phyloP scores from a whole-genome alignment of 2,113 vertebrate species.

The Pardalotus punctatus region DNA sequence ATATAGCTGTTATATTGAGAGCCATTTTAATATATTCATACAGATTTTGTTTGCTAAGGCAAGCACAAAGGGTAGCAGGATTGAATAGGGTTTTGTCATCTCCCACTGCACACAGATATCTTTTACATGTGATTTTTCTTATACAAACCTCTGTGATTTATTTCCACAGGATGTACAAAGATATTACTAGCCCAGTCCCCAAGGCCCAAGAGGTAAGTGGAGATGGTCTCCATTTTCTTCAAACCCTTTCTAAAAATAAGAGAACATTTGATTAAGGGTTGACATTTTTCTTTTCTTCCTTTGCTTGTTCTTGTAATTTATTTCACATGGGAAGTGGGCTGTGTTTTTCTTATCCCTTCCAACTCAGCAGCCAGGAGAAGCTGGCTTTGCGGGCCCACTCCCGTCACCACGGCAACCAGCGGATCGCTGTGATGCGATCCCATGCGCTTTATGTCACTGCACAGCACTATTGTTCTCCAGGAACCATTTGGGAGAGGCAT shows the following conservation, averaged over 20 bases:
- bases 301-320: slow-evolving; percentile 71
- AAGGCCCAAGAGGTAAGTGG: neutral
- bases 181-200: slow-evolving; percentile 23
- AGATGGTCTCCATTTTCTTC: slow-evolving; percentile 46
- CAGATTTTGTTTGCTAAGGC: slow-evolving; percentile 52
- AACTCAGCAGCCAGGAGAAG: slow-evolving; percentile 72
- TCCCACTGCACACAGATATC: slow-evolving; percentile 26
- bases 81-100: slow-evolving; percentile 22
- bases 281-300: slow-evolving; percentile 73
- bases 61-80: slow-evolving; percentile 23
- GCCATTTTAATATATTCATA: neutral
- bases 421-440: slow-evolving; percentile 59
- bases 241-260: slow-evolving; percentile 62
- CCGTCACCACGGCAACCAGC: slow-evolving; percentile 71
- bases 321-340: slow-evolving; percentile 75
- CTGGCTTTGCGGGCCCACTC: slow-evolving; percentile 71
- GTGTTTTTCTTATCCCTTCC: slow-evolving; percentile 76
- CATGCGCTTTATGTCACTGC: slow-evolving; percentile 62
- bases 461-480: neutral
- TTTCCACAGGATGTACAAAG: slow-evolving; percentile 11
- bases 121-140: slow-evolving; percentile 24
- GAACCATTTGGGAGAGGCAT: neutral
- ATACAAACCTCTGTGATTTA: slow-evolving; percentile 56
- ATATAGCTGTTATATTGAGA: neutral
- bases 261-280: slow-evolving; percentile 74